Percentiles rank a stretch among this genome's conserved stretches.
Conservation (phyloP, 1,140 invertebrate genomes). For the Liolophura sinensis region DNA sequence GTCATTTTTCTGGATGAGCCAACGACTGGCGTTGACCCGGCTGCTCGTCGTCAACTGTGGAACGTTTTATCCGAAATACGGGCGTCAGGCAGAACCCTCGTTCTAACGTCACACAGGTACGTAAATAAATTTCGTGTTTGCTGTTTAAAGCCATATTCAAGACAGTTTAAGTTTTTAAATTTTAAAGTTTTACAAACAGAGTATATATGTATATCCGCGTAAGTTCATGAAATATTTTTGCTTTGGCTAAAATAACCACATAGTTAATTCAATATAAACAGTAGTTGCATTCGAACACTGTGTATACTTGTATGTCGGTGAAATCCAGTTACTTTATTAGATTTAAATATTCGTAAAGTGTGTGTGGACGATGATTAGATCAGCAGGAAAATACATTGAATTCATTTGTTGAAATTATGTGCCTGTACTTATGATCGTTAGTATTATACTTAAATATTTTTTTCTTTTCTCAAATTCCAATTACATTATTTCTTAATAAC, state of each 20-base stretch:
- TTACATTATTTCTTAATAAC: background rate
- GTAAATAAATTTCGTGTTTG: slow-evolving; percentile 44
- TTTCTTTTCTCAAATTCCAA: background rate
- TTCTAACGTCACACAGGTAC: slow-evolving; percentile 32
- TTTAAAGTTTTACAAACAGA: background rate
- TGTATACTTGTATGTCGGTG: too few species aligned
- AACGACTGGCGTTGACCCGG: slow-evolving; percentile 56
- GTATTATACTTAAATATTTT: too few species aligned
- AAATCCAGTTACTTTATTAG: too few species aligned
- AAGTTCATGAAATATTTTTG: background rate
- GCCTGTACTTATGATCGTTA: too few species aligned
- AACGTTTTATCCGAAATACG: slow-evolving; percentile 21
- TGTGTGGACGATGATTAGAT: too few species aligned
- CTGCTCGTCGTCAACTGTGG: slow-evolving; percentile 51
- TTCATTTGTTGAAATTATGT: too few species aligned
- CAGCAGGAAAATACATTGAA: too few species aligned
- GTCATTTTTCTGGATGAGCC: slow-evolving; percentile 54
- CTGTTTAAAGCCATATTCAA: slow-evolving; percentile 45
- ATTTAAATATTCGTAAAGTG: too few species aligned
- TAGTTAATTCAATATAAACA: too few species aligned
- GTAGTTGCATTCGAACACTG: too few species aligned
- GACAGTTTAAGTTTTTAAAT: slow-evolving; percentile 20
- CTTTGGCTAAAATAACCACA: background rate
- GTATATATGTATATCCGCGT: background rate
- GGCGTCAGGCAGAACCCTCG: slow-evolving; percentile 20